Evolutionary conservation across 2,113 vertebrate genomes (phyloP), one percentile per base, ranked within the genome.

Genomic region (Dermatemys mawii): DNA sequence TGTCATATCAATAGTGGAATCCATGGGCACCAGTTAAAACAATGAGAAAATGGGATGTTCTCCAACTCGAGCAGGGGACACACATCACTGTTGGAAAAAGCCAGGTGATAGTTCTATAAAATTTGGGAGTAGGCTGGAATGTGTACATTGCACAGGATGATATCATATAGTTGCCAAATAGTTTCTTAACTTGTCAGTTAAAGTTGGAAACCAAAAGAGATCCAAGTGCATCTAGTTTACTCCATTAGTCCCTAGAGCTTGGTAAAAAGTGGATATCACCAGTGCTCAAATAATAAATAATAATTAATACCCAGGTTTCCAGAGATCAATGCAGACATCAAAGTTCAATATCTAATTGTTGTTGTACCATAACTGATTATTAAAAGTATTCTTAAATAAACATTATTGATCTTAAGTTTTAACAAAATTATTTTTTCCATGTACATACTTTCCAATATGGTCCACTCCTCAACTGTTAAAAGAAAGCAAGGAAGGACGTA

Each of bases 341-440:
- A 26, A 5, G 17, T 41, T 92, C 0, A 0, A 91, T 54, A 90
- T 53, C 55, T 55, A 60, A 22, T 19, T 90, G 54, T 78, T 50
- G 35, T 93, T 84, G 84, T 51, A 93, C 17, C n/a, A 55, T 57
- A 82, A 63, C 78, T 1, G 0, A 49, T 86, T 26, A 89, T 89
- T 50, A 79, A 90, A 92, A 5, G 8, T 86, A 89, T 81, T 97
- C 81, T 94, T 96, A 95, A 2, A 70, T 2, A 54, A 63, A 63
- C 11, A 46, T 53, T 48, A 44, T 54, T 84, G 79, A 93, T 76
- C 60, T 95, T 82, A 94, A 97, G 93, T 27, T 95, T 63, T 88
- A 91, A 73, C n/a, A 82, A 49, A 88, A 92, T 94, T 93, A 60
- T 48, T 48, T 78, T 75, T 92, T 55, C 93, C 93, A 50, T 41